Conservation (phyloP, 2,113 vertebrate genomes). For the Tricholaema leucomelas region DNA sequence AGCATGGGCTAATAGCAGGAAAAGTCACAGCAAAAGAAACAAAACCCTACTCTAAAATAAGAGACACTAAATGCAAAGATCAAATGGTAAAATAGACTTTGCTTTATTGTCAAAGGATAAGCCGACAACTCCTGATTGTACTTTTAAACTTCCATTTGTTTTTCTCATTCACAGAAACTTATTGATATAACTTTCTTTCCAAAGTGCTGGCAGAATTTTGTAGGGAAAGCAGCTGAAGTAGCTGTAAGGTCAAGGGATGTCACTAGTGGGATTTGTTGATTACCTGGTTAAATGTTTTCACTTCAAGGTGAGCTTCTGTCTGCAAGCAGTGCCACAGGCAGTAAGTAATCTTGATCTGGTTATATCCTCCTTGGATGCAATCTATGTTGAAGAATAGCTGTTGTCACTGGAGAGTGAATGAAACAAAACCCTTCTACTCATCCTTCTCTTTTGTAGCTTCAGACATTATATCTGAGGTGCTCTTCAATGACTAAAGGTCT, state of each 20-base stretch:
- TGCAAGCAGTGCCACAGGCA: not conserved
- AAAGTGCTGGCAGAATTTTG: not conserved
- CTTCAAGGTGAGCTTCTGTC: not conserved
- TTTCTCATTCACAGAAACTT: not conserved
- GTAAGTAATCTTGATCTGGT: not conserved
- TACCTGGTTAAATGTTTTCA: not conserved
- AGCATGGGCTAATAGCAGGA: not conserved
- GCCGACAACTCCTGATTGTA: not conserved
- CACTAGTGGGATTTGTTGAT: fast-evolving
- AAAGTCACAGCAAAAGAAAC: not conserved
- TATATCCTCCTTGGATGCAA: not conserved
- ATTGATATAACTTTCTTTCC: not conserved
- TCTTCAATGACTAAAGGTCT: not conserved
- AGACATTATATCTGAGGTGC: not conserved
- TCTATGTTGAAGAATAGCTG: not conserved
- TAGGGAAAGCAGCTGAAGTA: not conserved
- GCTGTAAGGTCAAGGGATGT: not conserved
- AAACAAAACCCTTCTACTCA: not conserved
- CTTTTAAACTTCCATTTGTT: not conserved
- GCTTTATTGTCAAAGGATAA: not conserved
- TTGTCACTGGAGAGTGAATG: not conserved
- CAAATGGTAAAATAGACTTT: not conserved
- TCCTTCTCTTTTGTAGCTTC: not conserved
- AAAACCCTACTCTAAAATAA: not conserved
- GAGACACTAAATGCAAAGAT: not conserved